Evolutionary conservation across 2,888 invertebrate species (phyloP), one percentile per base, ranked within the genome.

Genomic region (Euzophera pinguis): DNA sequence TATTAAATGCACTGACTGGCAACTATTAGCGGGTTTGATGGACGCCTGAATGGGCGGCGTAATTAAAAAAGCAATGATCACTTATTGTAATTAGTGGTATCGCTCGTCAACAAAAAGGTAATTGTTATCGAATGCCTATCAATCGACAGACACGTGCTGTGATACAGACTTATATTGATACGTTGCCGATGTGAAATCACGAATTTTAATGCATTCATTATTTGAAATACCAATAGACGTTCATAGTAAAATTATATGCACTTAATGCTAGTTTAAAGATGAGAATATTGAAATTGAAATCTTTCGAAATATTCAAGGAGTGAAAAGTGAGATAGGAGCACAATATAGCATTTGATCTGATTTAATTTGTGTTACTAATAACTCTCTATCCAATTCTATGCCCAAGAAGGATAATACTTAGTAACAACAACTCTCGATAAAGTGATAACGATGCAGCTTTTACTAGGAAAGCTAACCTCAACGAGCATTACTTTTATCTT

Each of bases 1-100:
- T 87, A 89, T 88, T 89, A 89, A 86, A 82, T 75, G 79, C 79
- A 81, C 87, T 89, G 90, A 88, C 90, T 86, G 80, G 87, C 87
- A 85, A 87, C 79, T 89, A 84, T 84, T 78, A 77, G 74, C 72
- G 65, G 72, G 69, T 69, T 67, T 84, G 86, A 84, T 81, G 61
- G 87, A 87, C 86, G 80, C 75, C 63, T 85, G 75, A 86, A 89
- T 86, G 84, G 81, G 78, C 73, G 82, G 72, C 75, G 75, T 84
- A 85, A 87, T 87, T 86, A 85, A 85, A 87, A 83, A 82, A 73
- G 78, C 81, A 84, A 87, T 84, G 84, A 85, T 84, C 84, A 86
- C 82, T 83, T 85, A 86, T 84, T 83, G 83, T 87, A 85, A 88
- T 88, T 88, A 87, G 87, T 80, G 78, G 75, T 83, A 82, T 79